A percentile compares a stretch with the other conserved stretches of the same genome.
Conservation (phyloP, 2,888 invertebrate species). For the Dynastes grantii region DNA sequence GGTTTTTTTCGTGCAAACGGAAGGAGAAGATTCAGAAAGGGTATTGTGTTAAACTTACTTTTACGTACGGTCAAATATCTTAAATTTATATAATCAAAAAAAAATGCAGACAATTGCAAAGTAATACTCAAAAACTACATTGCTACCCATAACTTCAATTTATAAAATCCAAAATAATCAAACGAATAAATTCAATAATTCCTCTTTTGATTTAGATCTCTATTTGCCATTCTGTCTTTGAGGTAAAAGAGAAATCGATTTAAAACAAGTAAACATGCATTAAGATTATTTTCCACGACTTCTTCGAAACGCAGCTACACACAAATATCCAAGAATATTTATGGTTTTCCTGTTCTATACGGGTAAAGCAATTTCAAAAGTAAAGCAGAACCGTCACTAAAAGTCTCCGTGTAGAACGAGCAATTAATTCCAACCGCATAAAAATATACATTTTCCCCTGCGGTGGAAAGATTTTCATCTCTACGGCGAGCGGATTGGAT, state of each 20-base stretch:
- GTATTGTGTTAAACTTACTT: no score
- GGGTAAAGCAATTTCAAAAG: constrained; percentile 22
- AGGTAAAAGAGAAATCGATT: not conserved
- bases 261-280: not conserved
- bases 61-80: no score
- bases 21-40: no score
- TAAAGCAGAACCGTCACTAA: constrained; percentile 34
- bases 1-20: no score
- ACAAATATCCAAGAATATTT: constrained; percentile 43
- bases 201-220: not conserved
- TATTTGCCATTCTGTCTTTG: not conserved
- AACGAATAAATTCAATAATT: no score
- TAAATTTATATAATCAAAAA: no score
- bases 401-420: constrained; percentile 48
- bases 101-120: no score
- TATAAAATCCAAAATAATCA: no score
- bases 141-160: no score
- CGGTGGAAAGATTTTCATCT: constrained; percentile 6
- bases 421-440: constrained; percentile 55
- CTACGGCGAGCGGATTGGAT: not conserved
- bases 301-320: not conserved
- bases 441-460: constrained; percentile 51
- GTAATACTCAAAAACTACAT: no score
- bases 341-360: constrained; percentile 43
- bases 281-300: not conserved